Evolutionary conservation across 2,113 vertebrate genomes (phyloP).

Genomic region (Planiliza haematocheilus): DNA sequence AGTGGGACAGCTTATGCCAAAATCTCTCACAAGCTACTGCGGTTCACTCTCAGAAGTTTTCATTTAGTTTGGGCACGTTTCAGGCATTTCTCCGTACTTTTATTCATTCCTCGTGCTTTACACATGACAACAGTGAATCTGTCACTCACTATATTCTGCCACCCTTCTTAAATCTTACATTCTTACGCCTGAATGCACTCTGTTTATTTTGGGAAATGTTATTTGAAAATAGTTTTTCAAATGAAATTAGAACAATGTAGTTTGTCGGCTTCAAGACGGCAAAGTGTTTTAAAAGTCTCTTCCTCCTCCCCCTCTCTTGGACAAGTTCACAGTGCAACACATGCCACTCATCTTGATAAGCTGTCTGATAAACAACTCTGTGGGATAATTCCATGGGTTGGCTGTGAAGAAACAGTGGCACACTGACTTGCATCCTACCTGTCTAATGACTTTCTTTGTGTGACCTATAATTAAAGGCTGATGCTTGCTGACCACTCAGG

Average conservation of each 20-base stretch:
- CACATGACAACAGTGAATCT: constrained; percentile 48
- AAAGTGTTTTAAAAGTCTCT: constrained; percentile 6
- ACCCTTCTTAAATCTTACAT: constrained; percentile 35
- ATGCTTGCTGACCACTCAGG: background rate
- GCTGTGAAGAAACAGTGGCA: constrained; percentile 17
- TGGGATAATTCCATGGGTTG: constrained; percentile 46
- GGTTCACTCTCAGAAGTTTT: constrained; percentile 70
- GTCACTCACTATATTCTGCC: constrained; percentile 68
- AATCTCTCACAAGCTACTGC: constrained; percentile 75
- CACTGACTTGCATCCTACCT: constrained; percentile 5
- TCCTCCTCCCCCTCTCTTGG: constrained; percentile 7
- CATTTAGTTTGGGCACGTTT: constrained; percentile 69
- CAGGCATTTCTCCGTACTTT: constrained; percentile 57
- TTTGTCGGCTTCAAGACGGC: constrained; percentile 20
- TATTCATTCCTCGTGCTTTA: constrained; percentile 44
- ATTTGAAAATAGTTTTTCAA: constrained; percentile 44
- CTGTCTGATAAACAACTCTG: constrained; percentile 58
- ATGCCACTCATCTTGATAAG: constrained; percentile 55
- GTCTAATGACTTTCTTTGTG: background rate
- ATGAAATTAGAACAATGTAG: constrained; percentile 24
- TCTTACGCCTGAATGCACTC: constrained; percentile 47
- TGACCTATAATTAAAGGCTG: background rate
- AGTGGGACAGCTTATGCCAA: constrained; percentile 79
- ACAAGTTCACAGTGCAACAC: constrained; percentile 48
- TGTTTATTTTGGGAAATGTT: constrained; percentile 62